Percentiles rank a stretch among this genome's conserved stretches.
Conservation (phyloP, 1,140 invertebrate species). For the Drosophila persimilis region DNA sequence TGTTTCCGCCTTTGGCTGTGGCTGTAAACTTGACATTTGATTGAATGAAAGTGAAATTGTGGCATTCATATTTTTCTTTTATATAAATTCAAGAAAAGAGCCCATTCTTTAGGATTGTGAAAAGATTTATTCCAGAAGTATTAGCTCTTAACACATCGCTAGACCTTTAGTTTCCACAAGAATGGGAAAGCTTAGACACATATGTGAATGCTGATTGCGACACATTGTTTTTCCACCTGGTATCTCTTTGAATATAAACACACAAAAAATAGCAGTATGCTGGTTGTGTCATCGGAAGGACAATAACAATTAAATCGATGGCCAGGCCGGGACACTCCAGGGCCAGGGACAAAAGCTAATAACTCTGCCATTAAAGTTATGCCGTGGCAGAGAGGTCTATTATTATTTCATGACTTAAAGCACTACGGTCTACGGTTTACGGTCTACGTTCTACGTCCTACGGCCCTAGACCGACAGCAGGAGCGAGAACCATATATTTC, state of each 20-base stretch:
- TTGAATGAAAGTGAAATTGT: constrained; percentile 21
- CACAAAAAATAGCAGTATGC: constrained; percentile 49
- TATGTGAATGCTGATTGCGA: no score
- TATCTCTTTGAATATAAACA: constrained; percentile 8
- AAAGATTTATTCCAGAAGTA: no score
- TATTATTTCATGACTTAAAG: constrained; percentile 75
- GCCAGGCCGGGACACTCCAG: constrained; percentile 32
- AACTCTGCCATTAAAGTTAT: constrained; percentile 68
- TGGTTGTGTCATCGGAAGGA: constrained; percentile 31
- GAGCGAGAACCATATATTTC: constrained; percentile 16
- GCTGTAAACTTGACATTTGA: no score
- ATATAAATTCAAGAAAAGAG: not conserved
- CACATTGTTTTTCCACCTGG: no score
- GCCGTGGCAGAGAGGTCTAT: constrained; percentile 35
- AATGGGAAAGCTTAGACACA: no score
- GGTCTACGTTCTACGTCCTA: constrained; percentile 15
- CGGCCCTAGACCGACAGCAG: no score
- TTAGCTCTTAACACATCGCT: no score
- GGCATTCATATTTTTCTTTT: no score
- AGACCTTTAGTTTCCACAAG: no score
- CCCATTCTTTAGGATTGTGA: no score
- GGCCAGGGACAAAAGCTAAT: constrained; percentile 61
- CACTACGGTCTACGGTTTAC: constrained; percentile 35
- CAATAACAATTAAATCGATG: constrained; percentile 59
- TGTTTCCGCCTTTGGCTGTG: no score